Conservation (phyloP, 2,113 vertebrate species). For the Aythya baeri region DNA sequence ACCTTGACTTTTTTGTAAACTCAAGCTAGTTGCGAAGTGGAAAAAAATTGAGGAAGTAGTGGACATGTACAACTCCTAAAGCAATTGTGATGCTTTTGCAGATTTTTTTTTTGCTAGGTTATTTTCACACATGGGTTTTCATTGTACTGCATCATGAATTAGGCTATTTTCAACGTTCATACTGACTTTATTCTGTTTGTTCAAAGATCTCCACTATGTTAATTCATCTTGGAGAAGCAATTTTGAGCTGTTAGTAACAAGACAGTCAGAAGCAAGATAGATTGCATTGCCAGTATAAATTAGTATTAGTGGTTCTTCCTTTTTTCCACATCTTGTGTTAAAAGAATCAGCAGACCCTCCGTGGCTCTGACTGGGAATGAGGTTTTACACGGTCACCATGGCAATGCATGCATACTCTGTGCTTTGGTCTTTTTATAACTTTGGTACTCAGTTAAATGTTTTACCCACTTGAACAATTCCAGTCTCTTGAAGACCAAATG, state of each 20-base stretch:
- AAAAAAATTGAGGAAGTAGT: background rate
- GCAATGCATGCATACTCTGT: background rate
- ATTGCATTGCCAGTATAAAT: background rate
- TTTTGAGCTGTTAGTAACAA: background rate
- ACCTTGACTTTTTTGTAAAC: background rate
- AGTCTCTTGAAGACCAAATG: background rate
- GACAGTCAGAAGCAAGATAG: background rate
- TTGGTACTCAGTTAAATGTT: background rate
- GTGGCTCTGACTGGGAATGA: background rate
- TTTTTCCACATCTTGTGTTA: background rate
- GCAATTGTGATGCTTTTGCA: background rate
- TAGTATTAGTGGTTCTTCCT: background rate
- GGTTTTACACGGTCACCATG: background rate
- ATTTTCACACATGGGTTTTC: background rate
- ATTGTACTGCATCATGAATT: rapidly evolving
- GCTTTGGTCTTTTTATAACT: constrained; percentile 21
- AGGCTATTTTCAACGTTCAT: background rate
- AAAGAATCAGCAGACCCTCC: background rate
- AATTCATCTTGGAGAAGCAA: background rate
- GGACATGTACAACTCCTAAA: background rate
- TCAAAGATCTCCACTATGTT: background rate
- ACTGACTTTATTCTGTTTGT: background rate
- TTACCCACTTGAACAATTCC: background rate
- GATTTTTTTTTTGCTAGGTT: background rate
- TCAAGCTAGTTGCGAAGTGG: background rate